phyloP scores from a whole-genome alignment of 2,797 vertebrate genomes.

The Periparus ater region DNA sequence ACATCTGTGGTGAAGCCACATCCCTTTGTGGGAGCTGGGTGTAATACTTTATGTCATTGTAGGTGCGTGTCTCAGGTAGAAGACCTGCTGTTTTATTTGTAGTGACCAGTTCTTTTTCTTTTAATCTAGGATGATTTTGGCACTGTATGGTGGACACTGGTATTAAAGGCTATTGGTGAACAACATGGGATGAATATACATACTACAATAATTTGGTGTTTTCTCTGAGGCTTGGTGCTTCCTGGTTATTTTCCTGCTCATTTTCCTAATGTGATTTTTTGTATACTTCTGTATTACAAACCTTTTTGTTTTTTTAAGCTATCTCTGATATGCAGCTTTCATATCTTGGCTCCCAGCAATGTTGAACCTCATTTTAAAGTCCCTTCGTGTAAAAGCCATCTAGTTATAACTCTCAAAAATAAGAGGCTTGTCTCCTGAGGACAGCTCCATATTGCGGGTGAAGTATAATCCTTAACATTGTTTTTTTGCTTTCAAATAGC shows the following conservation, averaged over 20 bases:
- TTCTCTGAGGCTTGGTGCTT: slow-evolving; percentile 40
- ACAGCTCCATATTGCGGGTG: slow-evolving; percentile 70
- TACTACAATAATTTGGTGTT: slow-evolving; percentile 1
- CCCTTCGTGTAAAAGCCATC: slow-evolving; percentile 60
- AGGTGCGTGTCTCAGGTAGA: not conserved
- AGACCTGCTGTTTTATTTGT: not conserved
- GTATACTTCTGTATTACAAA: slow-evolving; percentile 58
- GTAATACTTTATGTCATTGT: not conserved
- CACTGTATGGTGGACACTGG: not conserved
- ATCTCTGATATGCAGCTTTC: slow-evolving; percentile 79
- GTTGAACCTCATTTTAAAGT: slow-evolving; percentile 70
- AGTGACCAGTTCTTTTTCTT: not conserved
- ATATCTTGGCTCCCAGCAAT: slow-evolving; percentile 72
- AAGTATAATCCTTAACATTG: slow-evolving; percentile 81
- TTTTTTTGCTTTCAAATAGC: slow-evolving; percentile 81
- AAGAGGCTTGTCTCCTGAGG: slow-evolving; percentile 80
- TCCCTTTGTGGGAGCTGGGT: not conserved
- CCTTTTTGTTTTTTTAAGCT: slow-evolving; percentile 74
- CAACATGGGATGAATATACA: not conserved
- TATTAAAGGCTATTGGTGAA: not conserved
- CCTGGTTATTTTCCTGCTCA: slow-evolving; percentile 43
- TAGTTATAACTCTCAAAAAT: slow-evolving; percentile 78
- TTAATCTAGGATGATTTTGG: not conserved
- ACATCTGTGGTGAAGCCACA: not conserved
- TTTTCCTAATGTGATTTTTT: slow-evolving; percentile 61